phyloP scores from a whole-genome alignment of 1,140 invertebrate species.

The Armadillidium nasatum region DNA sequence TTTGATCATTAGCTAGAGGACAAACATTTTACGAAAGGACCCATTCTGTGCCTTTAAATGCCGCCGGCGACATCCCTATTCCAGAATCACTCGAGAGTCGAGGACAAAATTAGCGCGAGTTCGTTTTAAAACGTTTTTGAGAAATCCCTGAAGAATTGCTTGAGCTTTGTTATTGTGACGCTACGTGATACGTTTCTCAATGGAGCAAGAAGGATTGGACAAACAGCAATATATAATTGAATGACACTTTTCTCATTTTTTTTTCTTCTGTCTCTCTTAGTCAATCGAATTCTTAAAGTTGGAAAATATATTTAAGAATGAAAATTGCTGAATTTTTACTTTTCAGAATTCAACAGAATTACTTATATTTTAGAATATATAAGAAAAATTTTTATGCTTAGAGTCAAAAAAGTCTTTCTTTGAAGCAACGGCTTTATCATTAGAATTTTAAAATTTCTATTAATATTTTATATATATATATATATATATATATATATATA shows the following conservation, averaged over 20 bases:
- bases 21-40: not conserved
- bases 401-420: too few relatives aligned
- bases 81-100: not conserved
- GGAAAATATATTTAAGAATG: too few relatives aligned
- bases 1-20: conserved; percentile 10
- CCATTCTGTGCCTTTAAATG: conserved; percentile 10
- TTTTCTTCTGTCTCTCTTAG: too few relatives aligned
- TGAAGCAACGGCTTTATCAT: too few relatives aligned
- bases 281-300: too few relatives aligned
- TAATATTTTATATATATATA: too few relatives aligned
- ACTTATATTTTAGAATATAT: too few relatives aligned
- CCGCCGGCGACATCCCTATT: not conserved
- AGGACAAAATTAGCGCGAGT: not conserved
- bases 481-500: not conserved
- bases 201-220: not conserved
- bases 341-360: too few relatives aligned
- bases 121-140: not conserved
- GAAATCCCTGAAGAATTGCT: conserved; percentile 1
- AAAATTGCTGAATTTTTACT: too few relatives aligned
- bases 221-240: conserved; percentile 1
- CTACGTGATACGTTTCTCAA: not conserved
- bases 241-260: not conserved
- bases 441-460: too few relatives aligned
- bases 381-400: too few relatives aligned
- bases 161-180: not conserved